Base-by-base conservation (phyloP, 1,140 invertebrate species). In the Trinorchestia longiramus region DNA sequence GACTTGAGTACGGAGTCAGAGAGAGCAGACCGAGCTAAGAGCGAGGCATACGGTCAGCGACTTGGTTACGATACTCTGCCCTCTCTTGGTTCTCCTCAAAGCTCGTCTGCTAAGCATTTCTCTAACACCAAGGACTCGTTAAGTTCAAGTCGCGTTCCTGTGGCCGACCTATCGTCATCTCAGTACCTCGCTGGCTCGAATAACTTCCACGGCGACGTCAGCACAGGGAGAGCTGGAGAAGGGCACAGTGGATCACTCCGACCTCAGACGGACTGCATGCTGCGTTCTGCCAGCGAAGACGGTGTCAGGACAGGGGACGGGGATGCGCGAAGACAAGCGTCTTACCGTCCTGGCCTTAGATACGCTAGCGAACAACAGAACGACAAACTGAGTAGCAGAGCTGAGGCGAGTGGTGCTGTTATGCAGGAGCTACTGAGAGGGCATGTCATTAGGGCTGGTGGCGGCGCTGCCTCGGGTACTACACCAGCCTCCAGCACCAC, bases 341-440 rank as follows among this genome's bases (percentile, higher is more conserved):
- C 43, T 28, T 40, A 94, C 44, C 43, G 92, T 8, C 92, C 44
- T 47, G 43, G 44, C n/a, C 8, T 19, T 44, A 44, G 92, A 23
- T 94, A 94, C 44, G 92, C 92, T 8, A 94, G 92, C 92, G 92
- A 94, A 94, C 92, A 94, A 94, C 92, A 94, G 44, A n/a, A 94
- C 92, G 43, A 44, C 43, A 94, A 94, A n/a, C 92, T 45, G 92
- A 11, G 40, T n/a, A 47, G 19, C 92, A 44, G 92, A 44, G 92
- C 92, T 8, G 40, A 45, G 17, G 43, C 92, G 36, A n/a, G 43
- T 44, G 92, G 92, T 40, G 92, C 92, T 8, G 92, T 43, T 23
- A 43, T 94, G 92, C 92, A 94, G 92, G 92, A 94, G 92, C 44
- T 94, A 19, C 43, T 94, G 3, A 43, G 92, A n/a, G 92, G 92